phyloP scores from a whole-genome alignment of 1,140 invertebrate genomes.

The Gonatopus flavifemur region DNA sequence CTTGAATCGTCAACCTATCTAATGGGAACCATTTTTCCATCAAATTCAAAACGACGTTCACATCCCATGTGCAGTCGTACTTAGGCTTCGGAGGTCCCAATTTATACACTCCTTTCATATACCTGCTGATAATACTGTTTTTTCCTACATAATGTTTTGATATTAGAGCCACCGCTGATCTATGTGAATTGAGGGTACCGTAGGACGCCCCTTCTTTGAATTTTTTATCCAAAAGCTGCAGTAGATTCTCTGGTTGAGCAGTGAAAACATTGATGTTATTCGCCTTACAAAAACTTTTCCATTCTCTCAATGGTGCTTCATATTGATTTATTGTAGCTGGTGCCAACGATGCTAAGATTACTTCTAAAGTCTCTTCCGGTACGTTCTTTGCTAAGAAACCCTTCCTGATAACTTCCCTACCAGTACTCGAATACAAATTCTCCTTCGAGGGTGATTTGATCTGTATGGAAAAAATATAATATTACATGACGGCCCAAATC shows the following conservation, averaged over 20 bases:
- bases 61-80: constrained; percentile 34
- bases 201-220: constrained; percentile 26
- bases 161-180: constrained; percentile 25
- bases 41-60: no score
- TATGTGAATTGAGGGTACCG: constrained; percentile 23
- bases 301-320: constrained; percentile 15
- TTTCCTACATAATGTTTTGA: constrained; percentile 6
- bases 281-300: constrained; percentile 20
- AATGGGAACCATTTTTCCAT: no score
- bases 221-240: constrained; percentile 13
- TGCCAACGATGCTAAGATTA: constrained; percentile 27
- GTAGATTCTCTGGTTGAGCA: constrained; percentile 5
- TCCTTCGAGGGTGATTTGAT: constrained; percentile 8
- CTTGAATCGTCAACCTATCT: no score
- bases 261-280: constrained; percentile 8
- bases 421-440: constrained; percentile 17
- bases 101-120: constrained; percentile 30
- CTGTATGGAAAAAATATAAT: constrained; percentile 18
- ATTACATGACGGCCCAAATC: constrained; percentile 6
- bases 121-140: constrained; percentile 22
- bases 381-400: constrained; percentile 11
- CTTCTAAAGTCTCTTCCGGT: constrained; percentile 12
- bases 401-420: constrained; percentile 21
- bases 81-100: constrained; percentile 22
- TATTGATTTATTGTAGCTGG: constrained; percentile 37